phyloP scores from a whole-genome alignment of 1,140 invertebrate genomes.

The Holcopasites calliopsidis region DNA sequence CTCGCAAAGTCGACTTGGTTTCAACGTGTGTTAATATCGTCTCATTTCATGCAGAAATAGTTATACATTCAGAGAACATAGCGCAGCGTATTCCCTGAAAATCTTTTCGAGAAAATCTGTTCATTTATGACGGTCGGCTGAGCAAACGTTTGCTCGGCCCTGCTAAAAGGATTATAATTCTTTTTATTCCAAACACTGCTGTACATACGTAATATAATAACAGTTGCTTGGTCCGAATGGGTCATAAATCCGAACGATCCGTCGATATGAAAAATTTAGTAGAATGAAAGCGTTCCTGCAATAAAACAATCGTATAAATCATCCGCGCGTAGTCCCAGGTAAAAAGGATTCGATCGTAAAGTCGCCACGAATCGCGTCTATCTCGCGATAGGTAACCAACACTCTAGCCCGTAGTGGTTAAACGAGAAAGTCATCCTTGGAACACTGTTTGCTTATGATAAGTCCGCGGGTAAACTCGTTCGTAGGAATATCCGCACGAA shows the following conservation, averaged over 20 bases:
- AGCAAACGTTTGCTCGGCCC: not conserved
- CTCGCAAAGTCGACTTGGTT: too few species aligned
- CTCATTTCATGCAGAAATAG: too few species aligned
- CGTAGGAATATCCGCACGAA: conserved; percentile 18
- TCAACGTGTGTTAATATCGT: too few species aligned
- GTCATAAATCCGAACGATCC: not conserved
- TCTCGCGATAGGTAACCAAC: not conserved
- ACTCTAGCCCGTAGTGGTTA: not conserved
- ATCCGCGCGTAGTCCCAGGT: not conserved
- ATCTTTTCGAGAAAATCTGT: not conserved
- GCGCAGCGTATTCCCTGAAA: not conserved
- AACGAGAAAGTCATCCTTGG: conserved; percentile 37
- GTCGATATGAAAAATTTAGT: too few species aligned
- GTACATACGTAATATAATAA: not conserved
- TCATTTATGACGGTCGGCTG: not conserved
- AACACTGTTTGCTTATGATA: conserved; percentile 25
- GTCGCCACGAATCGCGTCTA: not conserved
- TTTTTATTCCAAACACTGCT: not conserved
- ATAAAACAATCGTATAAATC: not conserved
- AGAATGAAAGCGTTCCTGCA: too few species aligned
- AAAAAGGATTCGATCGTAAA: not conserved
- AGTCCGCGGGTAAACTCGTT: conserved; percentile 34
- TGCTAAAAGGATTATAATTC: not conserved
- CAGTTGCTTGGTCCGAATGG: not conserved
- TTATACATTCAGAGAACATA: too few species aligned